A percentile compares a stretch with the other conserved stretches of the same genome.
Evolutionary conservation across 2,888 invertebrate species (phyloP).

Genomic region (Myopa testacea): DNA sequence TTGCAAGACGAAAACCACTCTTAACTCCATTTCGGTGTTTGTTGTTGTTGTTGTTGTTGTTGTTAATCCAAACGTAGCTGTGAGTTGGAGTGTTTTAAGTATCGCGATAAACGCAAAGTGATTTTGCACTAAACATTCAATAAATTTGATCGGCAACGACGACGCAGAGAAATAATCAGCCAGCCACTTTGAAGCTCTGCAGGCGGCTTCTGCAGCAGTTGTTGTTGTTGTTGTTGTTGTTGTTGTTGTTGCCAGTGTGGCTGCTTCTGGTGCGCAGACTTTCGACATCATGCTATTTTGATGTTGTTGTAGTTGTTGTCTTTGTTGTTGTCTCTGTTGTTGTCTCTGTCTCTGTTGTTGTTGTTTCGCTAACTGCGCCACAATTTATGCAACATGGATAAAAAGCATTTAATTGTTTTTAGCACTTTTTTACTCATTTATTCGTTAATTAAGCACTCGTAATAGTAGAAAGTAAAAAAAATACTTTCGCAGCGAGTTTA

Average conservation of each 20-base stretch:
- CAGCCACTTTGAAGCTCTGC: not conserved
- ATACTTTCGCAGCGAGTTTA: not conserved
- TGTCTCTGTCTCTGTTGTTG: not conserved
- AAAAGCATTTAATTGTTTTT: constrained; percentile 1
- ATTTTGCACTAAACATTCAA: constrained; percentile 12
- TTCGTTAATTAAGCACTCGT: not conserved
- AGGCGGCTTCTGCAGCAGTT: not conserved
- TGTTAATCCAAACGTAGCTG: not conserved
- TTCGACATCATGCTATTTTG: no score
- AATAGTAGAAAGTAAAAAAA: not conserved
- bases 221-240: not conserved
- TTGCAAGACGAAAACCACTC: no score
- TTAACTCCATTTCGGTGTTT: no score
- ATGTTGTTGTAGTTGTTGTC: no score
- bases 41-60: no score
- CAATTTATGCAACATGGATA: not conserved
- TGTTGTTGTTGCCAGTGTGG: not conserved
- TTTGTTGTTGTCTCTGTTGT: not conserved
- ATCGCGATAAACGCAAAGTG: not conserved
- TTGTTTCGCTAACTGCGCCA: not conserved
- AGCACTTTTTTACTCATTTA: constrained; percentile 4
- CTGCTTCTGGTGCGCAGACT: not conserved
- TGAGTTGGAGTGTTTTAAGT: not conserved
- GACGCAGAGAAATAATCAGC: not conserved
- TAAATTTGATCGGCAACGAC: not conserved